Conservation (phyloP, 2,888 invertebrate species). For the Neocrepidodera transversa region DNA sequence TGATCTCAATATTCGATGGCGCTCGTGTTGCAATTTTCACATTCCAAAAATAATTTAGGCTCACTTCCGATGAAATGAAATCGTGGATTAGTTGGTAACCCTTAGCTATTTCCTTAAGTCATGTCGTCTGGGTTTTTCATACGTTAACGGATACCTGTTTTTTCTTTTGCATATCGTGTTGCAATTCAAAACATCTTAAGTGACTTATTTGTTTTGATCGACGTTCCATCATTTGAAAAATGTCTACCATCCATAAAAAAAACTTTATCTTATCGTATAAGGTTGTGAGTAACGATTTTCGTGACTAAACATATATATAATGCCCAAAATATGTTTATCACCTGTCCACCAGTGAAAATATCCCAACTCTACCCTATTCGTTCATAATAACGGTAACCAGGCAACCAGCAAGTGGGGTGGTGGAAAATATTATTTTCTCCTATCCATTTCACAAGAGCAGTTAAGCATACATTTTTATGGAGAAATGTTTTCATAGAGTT, state of each 20-base stretch:
- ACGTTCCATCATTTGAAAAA: conserved; percentile 1
- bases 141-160: background rate
- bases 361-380: conserved; percentile 35
- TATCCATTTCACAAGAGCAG: conserved; percentile 13
- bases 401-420: conserved; percentile 35
- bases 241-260: conserved; percentile 7
- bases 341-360: conserved; percentile 30
- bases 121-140: background rate
- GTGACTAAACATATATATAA: conserved; percentile 1
- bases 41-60: too few species aligned
- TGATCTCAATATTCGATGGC: too few species aligned
- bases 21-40: too few species aligned
- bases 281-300: conserved; percentile 18
- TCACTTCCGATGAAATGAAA: too few species aligned
- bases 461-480: conserved; percentile 19
- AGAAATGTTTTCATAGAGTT: conserved; percentile 1
- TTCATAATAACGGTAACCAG: conserved; percentile 32
- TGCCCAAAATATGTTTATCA: conserved; percentile 9
- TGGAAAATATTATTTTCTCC: conserved; percentile 29
- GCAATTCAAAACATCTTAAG: conserved; percentile 6
- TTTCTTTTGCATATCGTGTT: background rate
- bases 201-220: conserved; percentile 7
- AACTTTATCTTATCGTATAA: conserved; percentile 5
- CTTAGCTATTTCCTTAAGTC: too few species aligned
- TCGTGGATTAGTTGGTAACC: too few species aligned